phyloP scores from a whole-genome alignment of 2,888 invertebrate species.

The Xanthostigma xanthostigma region DNA sequence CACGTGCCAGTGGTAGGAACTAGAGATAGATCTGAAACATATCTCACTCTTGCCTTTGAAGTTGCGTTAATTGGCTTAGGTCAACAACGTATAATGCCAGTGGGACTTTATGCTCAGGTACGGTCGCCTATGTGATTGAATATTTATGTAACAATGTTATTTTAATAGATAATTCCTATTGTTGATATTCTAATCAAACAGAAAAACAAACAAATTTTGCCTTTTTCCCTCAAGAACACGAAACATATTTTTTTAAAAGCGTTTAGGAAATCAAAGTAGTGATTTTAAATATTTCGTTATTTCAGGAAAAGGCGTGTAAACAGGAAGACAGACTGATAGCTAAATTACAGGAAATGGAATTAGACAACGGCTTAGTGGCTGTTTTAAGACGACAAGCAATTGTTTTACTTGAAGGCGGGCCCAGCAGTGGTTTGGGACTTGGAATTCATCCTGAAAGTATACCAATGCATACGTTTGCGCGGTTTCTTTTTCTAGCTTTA shows the following conservation, averaged over 20 bases:
- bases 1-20: slow-evolving; percentile 63
- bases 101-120: slow-evolving; percentile 64
- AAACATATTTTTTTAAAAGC: too few relatives aligned
- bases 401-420: slow-evolving; percentile 60
- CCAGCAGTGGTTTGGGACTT: slow-evolving; percentile 55
- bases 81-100: slow-evolving; percentile 63
- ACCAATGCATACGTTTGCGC: slow-evolving; percentile 72
- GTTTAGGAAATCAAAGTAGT: too few relatives aligned
- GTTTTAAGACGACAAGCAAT: slow-evolving; percentile 53
- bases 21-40: slow-evolving; percentile 57
- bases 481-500: slow-evolving; percentile 63
- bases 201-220: too few relatives aligned
- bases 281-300: too few relatives aligned
- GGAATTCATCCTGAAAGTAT: slow-evolving; percentile 69
- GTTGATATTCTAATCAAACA: too few relatives aligned
- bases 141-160: background rate
- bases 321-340: slow-evolving; percentile 66
- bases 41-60: slow-evolving; percentile 60
- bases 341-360: slow-evolving; percentile 59
- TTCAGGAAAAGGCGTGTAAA: slow-evolving; percentile 46
- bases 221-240: too few relatives aligned
- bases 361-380: slow-evolving; percentile 52
- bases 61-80: slow-evolving; percentile 65
- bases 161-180: too few relatives aligned
- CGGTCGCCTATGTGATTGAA: background rate